phyloP scores from a whole-genome alignment of 1,140 invertebrate genomes.

The Bombus superbus region DNA sequence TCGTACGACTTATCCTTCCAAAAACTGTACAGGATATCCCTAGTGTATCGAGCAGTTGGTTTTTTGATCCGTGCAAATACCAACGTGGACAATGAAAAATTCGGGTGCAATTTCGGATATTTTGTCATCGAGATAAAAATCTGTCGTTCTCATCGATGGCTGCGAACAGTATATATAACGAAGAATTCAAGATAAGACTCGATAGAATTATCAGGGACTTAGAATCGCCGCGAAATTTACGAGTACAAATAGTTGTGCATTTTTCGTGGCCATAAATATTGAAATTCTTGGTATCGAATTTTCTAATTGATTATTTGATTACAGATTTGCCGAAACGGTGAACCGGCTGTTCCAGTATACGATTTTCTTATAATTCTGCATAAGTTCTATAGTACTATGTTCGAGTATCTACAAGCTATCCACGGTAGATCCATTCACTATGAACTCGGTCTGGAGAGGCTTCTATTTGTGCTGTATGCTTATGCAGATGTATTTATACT shows the following conservation, averaged over 20 bases:
- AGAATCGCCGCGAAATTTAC: constrained; percentile 51
- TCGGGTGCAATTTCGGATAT: constrained; percentile 58
- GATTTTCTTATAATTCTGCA: constrained; percentile 53
- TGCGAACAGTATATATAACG: not conserved
- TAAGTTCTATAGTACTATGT: constrained; percentile 57
- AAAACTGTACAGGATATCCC: not conserved
- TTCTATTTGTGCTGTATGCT: constrained; percentile 62
- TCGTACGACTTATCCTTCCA: constrained; percentile 31
- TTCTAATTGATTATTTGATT: not conserved
- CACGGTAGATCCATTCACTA: constrained; percentile 76
- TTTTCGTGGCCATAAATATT: not conserved
- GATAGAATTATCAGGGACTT: constrained; percentile 30
- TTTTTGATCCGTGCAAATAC: constrained; percentile 54
- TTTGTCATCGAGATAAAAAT: constrained; percentile 53
- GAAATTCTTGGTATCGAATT: not conserved
- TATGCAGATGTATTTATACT: constrained; percentile 82
- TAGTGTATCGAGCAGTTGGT: constrained; percentile 46
- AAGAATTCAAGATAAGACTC: constrained; percentile 4
- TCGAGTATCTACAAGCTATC: constrained; percentile 57
- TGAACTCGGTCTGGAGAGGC: constrained; percentile 64
- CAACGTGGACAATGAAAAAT: constrained; percentile 58
- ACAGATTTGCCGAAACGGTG: constrained; percentile 30
- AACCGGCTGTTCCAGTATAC: constrained; percentile 41
- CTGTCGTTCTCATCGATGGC: constrained; percentile 22
- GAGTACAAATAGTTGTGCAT: constrained; percentile 30